phyloP scores from a whole-genome alignment of 2,797 vertebrate genomes.

The Rhinogobio ventralis region DNA sequence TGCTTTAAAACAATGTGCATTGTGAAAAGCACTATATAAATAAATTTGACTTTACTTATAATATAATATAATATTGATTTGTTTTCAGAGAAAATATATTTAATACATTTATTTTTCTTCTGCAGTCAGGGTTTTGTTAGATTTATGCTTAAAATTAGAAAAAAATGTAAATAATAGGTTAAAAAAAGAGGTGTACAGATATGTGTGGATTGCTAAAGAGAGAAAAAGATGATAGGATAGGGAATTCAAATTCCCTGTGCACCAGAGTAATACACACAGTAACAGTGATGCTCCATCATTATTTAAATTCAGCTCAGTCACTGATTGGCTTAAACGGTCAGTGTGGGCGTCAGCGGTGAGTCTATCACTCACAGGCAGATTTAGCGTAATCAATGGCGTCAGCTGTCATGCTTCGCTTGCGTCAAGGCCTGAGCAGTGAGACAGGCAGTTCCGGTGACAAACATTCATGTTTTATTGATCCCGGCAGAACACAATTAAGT shows the following conservation, averaged over 20 bases:
- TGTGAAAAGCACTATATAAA: too few relatives aligned
- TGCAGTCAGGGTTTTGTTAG: not conserved
- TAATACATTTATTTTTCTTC: not conserved
- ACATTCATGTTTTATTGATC: constrained; percentile 54
- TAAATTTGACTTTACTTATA: too few relatives aligned
- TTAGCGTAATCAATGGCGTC: constrained; percentile 49
- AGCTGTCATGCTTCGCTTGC: constrained; percentile 44
- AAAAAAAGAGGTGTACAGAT: not conserved
- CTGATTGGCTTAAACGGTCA: constrained; percentile 1
- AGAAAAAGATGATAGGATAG: not conserved
- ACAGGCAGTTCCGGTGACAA: constrained; percentile 38
- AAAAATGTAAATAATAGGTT: not conserved
- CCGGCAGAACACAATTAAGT: constrained; percentile 45
- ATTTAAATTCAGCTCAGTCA: constrained; percentile 27
- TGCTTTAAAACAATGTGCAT: not conserved
- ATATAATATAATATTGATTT: not conserved
- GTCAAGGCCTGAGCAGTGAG: constrained; percentile 39
- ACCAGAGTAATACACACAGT: not conserved
- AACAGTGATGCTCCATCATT: constrained; percentile 16
- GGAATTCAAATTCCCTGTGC: not conserved
- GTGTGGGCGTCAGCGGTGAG: not conserved
- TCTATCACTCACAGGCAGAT: constrained; percentile 43
- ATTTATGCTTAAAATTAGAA: not conserved
- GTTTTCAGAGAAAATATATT: not conserved
- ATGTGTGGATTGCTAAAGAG: not conserved